Evolutionary conservation across 2,888 invertebrate genomes (phyloP).

Genomic region (Cephus pygmeus): DNA sequence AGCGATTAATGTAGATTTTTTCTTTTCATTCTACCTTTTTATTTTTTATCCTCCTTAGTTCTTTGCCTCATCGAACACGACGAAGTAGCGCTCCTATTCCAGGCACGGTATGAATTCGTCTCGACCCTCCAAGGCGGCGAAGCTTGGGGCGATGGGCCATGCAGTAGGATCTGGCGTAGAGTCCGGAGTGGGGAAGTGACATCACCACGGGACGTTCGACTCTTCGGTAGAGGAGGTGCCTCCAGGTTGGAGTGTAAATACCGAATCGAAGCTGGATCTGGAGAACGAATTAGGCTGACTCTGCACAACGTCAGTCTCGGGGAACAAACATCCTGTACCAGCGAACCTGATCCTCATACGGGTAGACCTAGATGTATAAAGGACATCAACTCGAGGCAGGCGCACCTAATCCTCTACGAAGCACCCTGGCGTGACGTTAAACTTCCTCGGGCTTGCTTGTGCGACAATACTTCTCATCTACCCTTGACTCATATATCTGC

Average conservation of each 20-base stretch:
- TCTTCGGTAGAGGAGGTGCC: conserved; percentile 87
- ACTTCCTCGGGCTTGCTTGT: conserved; percentile 81
- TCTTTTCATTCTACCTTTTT: conserved; percentile 11
- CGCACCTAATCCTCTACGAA: conserved; percentile 73
- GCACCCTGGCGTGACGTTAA: conserved; percentile 79
- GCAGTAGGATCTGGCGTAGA: conserved; percentile 75
- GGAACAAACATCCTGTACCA: conserved; percentile 73
- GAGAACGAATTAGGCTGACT: conserved; percentile 75
- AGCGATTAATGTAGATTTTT: conserved; percentile 3
- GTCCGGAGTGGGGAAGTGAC: conserved; percentile 73
- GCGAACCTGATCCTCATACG: conserved; percentile 79
- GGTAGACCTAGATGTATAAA: conserved; percentile 73
- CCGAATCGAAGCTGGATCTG: conserved; percentile 76
- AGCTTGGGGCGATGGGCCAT: conserved; percentile 69
- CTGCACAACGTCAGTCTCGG: conserved; percentile 81
- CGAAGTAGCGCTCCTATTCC: conserved; percentile 18
- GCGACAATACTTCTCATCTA: conserved; percentile 78
- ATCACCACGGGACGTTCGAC: conserved; percentile 80
- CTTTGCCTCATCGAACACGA: conserved; percentile 8
- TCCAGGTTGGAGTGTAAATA: conserved; percentile 81
- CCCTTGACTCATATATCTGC: conserved; percentile 75
- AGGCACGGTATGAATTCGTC: conserved; percentile 82
- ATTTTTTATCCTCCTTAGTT: conserved; percentile 6
- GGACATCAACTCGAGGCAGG: conserved; percentile 53
- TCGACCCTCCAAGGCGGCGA: conserved; percentile 83